Evolutionary conservation across 2,113 vertebrate genomes (phyloP), one percentile per base, ranked within the genome.

Genomic region (Cavia porcellus): DNA sequence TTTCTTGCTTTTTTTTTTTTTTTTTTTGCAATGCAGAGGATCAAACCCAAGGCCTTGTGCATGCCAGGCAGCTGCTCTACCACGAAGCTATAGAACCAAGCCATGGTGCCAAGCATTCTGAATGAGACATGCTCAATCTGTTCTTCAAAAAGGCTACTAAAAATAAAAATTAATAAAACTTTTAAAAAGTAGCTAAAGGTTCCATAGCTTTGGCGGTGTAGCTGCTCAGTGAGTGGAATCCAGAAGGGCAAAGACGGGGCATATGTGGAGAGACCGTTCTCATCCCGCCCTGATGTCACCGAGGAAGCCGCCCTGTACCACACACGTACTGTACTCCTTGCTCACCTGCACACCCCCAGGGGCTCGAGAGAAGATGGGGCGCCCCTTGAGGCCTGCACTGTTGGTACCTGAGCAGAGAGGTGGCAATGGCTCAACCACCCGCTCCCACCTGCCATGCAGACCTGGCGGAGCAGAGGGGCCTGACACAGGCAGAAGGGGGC

Each of bases 71-170:
- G 50, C 14, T 1, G 25, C 1, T 50, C 75, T 79, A 19, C 45
- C 25, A 30, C 25, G 14, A 32, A 30, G 45, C 75, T 32, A 32
- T 17, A 50, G 1, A 30, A 79, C 75, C 25, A 25, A 50, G 75
- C 28, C 45, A 50, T 55, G 28, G 28, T 84, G 35, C n/a, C 79
- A 77, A 89, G 83, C 14, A 79, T 86, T 59, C 55, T 47, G 82
- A 90, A n/a, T 30, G 45, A 95, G 72, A 85, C 14, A 45, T 57
- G 83, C 45, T 74, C 66, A 62, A 83, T 64, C 20, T 89, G 35
- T 94, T 35, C 79, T 84, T 89, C 62, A 68, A 89, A 90, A 86
- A 86, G 55, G 3, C 50, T 70, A 12, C 45, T 13, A 24, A 86
- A 86, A 85, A 87, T 52, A 52, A 92, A 92, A 92, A 94, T 30